Evolutionary conservation across 2,888 invertebrate species (phyloP), one percentile per base, ranked within the genome.

Genomic region (Sericinus montela): DNA sequence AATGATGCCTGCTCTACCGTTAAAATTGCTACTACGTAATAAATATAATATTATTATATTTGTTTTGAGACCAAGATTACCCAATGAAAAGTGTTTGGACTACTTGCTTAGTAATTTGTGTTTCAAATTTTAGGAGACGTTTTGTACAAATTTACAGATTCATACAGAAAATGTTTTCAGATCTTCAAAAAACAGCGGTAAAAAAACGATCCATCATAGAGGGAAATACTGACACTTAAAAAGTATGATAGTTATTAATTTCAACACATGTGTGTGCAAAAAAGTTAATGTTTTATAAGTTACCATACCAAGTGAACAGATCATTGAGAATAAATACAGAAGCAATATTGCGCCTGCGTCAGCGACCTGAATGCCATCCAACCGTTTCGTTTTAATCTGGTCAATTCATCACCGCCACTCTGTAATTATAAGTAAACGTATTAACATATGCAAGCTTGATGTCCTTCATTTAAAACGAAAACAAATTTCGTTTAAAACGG

Each of bases 281-380:
- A 65, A 58, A 62, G 64, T 59, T n/a, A 58, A 56, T 60, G 65
- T 75, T 75, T 72, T 69, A 65, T 65, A 60, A 62, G 41, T 34
- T 67, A 69, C 63, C 73, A 61, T 23, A 43, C 39, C 23, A 14
- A 34, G 48, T 69, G 68, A 71, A 71, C 69, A 71, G 72, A 72
- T 76, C 75, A 82, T 76, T 76, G 76, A 81, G 75, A 65, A 57
- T 67, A 69, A 59, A 67, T 65, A 76, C 75, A 65, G 69, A 75
- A 57, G 51, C 43, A 51, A 69, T 57, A 64, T 69, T 65, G 67
- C 60, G 56, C 63, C 63, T 70, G 69, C 81, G 81, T 66, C 70
- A 80, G 80, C 75, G 86, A 72, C 85, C 85, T 80, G 78, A 69
- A 78, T 86, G 75, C 81, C 75, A 76, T 63, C 69, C 65, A 70